Percentiles rank a stretch among this genome's conserved stretches.
phyloP scores from a whole-genome alignment of 2,888 invertebrate genomes.

The Standfussiana lucernea region DNA sequence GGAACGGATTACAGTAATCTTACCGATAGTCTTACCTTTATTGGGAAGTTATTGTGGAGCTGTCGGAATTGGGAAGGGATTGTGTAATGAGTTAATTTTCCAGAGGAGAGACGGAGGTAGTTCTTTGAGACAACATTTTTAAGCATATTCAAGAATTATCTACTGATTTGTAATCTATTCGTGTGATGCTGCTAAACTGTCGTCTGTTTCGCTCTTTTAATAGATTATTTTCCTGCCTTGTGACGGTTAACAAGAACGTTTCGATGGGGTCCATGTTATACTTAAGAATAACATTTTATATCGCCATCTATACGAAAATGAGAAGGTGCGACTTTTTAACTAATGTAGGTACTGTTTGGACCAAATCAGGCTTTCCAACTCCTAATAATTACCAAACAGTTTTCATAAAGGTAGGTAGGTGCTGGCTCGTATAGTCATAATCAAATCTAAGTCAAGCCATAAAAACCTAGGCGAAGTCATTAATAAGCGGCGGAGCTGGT shows the following conservation, averaged over 20 bases:
- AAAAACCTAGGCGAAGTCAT: conserved; percentile 68
- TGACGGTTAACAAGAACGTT: accelerated
- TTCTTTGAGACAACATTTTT: background rate
- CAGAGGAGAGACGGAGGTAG: background rate
- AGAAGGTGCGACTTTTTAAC: background rate
- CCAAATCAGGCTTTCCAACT: background rate
- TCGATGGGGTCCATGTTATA: background rate
- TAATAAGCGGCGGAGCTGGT: conserved; percentile 74
- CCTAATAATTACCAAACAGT: background rate
- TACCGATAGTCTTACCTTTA: conserved; percentile 42
- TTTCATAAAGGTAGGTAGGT: conserved; percentile 31
- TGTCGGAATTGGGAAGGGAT: conserved; percentile 4
- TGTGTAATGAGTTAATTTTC: conserved; percentile 23
- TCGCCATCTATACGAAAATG: background rate
- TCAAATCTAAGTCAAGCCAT: conserved; percentile 63
- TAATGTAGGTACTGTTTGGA: background rate
- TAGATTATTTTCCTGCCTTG: background rate
- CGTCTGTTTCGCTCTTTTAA: background rate
- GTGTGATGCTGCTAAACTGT: background rate
- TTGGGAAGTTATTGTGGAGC: conserved; percentile 28
- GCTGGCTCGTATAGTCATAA: conserved; percentile 65
- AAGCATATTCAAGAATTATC: no score
- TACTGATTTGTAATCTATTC: background rate
- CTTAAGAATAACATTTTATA: background rate
- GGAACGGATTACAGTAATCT: conserved; percentile 64